Evolutionary conservation across 1,140 invertebrate genomes (phyloP).

Genomic region (Drosophila quadrilineata): DNA sequence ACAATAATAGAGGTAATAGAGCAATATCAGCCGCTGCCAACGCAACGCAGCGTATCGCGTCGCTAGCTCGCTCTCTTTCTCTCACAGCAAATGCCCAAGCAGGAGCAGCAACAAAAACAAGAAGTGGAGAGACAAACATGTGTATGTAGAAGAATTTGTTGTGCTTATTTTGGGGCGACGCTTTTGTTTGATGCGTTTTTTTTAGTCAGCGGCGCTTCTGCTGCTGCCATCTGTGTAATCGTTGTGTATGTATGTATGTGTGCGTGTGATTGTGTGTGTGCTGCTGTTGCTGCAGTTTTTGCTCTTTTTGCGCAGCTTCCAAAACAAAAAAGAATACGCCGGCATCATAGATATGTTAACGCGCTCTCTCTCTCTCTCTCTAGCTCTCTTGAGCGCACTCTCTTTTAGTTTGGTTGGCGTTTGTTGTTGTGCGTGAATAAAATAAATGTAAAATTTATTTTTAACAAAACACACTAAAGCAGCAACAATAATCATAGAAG

Average conservation of each 20-base stretch:
- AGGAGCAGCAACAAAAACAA: slow-evolving; percentile 14
- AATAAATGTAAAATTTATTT: slow-evolving; percentile 65
- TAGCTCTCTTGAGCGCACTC: neutral
- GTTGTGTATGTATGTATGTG: too few relatives aligned
- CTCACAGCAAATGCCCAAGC: slow-evolving; percentile 22
- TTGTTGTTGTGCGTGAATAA: slow-evolving; percentile 48
- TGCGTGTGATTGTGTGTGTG: too few relatives aligned
- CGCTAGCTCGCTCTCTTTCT: neutral
- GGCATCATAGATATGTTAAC: slow-evolving; percentile 27
- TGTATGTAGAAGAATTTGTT: too few relatives aligned
- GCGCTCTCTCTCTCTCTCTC: slow-evolving; percentile 6
- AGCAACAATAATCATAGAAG: neutral
- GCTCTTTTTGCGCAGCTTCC: neutral
- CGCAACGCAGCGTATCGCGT: slow-evolving; percentile 1
- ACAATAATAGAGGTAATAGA: neutral
- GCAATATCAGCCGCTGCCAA: neutral
- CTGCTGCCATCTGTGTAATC: neutral
- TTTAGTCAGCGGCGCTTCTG: slow-evolving; percentile 23
- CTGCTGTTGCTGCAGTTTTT: slow-evolving; percentile 20
- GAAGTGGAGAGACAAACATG: neutral
- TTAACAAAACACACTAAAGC: slow-evolving; percentile 49
- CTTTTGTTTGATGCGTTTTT: slow-evolving; percentile 43
- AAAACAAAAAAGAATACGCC: too few relatives aligned
- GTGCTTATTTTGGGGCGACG: slow-evolving; percentile 49
- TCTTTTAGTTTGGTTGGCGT: slow-evolving; percentile 9